These are phyloP conservation scores for Charaxes varanes DNA, from an alignment of 1,140 invertebrate genomes.

Conservation along the genomic window DNA sequence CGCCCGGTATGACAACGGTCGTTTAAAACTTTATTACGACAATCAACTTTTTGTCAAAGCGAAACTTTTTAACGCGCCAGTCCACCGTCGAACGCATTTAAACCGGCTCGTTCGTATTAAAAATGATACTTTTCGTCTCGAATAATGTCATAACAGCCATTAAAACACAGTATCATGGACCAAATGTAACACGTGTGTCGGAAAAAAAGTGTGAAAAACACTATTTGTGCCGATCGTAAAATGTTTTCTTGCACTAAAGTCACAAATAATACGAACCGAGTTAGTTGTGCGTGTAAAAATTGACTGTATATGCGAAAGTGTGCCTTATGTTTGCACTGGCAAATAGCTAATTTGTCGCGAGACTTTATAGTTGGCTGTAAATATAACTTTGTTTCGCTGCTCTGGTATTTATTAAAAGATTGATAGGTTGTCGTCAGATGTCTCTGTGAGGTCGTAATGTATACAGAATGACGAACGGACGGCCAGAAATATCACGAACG, in stretches of 20 bases:
- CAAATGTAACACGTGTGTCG: slow-evolving; percentile 45
- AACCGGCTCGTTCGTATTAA: slow-evolving; percentile 35
- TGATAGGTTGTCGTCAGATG: slow-evolving; percentile 64
- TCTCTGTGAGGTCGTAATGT: slow-evolving; percentile 57
- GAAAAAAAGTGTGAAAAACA: slow-evolving; percentile 58
- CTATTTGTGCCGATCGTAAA: slow-evolving; percentile 52
- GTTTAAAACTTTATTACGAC: slow-evolving; percentile 54
- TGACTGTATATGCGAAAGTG: slow-evolving; percentile 10
- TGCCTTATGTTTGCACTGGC: slow-evolving; percentile 11
- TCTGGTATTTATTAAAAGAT: slow-evolving; percentile 68
- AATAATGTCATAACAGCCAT: slow-evolving; percentile 59
- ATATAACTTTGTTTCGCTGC: slow-evolving; percentile 26
- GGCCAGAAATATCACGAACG: slow-evolving; percentile 57
- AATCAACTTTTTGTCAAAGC: slow-evolving; percentile 68
- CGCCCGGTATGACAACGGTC: slow-evolving; percentile 49
- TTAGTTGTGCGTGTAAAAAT: slow-evolving; percentile 23
- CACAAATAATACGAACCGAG: slow-evolving; percentile 45
- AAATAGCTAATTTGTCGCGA: no score
- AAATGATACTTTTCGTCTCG: slow-evolving; percentile 59
- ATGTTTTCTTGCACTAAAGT: slow-evolving; percentile 55
- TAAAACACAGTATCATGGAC: slow-evolving; percentile 36
- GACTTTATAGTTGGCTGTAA: neutral
- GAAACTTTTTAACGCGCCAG: slow-evolving; percentile 36
- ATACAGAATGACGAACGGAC: slow-evolving; percentile 47
- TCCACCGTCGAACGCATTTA: slow-evolving; percentile 27